Evolutionary conservation across 2,888 invertebrate genomes (phyloP).

Genomic region (Papilio protenor): DNA sequence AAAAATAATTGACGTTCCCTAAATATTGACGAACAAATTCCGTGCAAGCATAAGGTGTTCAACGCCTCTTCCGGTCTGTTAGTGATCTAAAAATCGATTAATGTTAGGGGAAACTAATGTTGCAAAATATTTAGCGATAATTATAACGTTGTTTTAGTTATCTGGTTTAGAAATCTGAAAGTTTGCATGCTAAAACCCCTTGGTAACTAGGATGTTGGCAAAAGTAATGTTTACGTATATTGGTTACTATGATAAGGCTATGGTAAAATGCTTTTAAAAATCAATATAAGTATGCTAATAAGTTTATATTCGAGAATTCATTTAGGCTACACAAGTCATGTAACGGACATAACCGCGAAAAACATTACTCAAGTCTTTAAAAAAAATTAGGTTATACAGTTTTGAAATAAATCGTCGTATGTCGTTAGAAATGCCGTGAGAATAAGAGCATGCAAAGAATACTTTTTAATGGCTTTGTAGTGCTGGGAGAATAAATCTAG

Average conservation of each 20-base stretch:
- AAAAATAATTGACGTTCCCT: conserved; percentile 14
- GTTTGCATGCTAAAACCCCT: background rate
- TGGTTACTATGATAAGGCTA: background rate
- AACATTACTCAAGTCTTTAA: background rate
- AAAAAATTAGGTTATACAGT: background rate
- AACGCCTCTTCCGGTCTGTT: conserved; percentile 9
- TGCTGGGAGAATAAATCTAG: background rate
- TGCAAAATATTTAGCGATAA: conserved; percentile 2
- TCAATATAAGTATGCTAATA: background rate
- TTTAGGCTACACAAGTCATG: background rate
- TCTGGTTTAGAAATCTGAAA: background rate
- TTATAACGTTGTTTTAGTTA: background rate
- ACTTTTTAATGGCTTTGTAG: conserved; percentile 5
- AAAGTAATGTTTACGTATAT: background rate
- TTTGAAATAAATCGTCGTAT: conserved; percentile 3
- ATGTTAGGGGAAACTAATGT: conserved; percentile 2
- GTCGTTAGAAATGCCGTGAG: conserved; percentile 14
- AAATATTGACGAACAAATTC: background rate
- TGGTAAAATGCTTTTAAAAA: background rate
- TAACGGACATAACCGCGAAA: background rate
- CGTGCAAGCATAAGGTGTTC: background rate
- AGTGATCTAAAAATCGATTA: conserved; percentile 11
- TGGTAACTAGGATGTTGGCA: background rate
- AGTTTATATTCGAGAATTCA: no score
- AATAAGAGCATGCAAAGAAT: conserved; percentile 5